Percentiles rank a stretch among this genome's conserved stretches.
Conservation (phyloP, 1,140 invertebrate species). For the Radopholus similis region DNA sequence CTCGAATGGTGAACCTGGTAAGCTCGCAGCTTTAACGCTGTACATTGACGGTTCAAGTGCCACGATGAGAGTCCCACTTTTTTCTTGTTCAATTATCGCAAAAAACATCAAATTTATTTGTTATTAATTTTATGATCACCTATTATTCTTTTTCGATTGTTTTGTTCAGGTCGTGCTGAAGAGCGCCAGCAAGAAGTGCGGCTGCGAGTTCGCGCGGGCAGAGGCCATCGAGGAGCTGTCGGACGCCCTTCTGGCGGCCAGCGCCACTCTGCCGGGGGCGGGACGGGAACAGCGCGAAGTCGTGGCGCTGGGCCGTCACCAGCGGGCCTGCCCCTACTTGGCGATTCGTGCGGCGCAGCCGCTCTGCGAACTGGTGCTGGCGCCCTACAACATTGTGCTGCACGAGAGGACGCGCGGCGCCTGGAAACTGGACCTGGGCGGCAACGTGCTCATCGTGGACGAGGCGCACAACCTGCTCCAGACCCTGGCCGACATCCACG, state of each 20-base stretch:
- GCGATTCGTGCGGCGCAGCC: conserved; percentile 38
- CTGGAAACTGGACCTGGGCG: conserved; percentile 75
- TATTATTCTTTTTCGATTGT: too few species aligned
- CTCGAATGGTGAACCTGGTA: too few species aligned
- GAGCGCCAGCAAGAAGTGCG: conserved; percentile 9
- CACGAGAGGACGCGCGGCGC: conserved; percentile 79
- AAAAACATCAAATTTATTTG: too few species aligned
- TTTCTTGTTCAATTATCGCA: too few species aligned
- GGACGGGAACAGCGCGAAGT: conserved; percentile 19
- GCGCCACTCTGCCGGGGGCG: neutral
- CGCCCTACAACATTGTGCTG: conserved; percentile 70
- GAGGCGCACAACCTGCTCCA: conserved; percentile 95
- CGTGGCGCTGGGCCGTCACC: conserved; percentile 29
- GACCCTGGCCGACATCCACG: conserved; percentile 80
- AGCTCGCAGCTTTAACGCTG: too few species aligned
- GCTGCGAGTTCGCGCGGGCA: conserved; percentile 33
- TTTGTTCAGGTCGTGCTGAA: conserved; percentile 22
- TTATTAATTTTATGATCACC: too few species aligned
- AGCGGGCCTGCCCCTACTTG: conserved; percentile 53
- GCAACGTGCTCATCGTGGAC: conserved; percentile 85
- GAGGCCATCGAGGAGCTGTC: conserved; percentile 51
- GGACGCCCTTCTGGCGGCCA: conserved; percentile 34
- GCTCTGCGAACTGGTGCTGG: conserved; percentile 59
- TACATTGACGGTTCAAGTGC: too few species aligned
- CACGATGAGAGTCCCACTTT: too few species aligned